Evolutionary conservation across 53 echinoderm and acorn worm species (phyloP).

Genomic region (Echinometra lucunter): DNA sequence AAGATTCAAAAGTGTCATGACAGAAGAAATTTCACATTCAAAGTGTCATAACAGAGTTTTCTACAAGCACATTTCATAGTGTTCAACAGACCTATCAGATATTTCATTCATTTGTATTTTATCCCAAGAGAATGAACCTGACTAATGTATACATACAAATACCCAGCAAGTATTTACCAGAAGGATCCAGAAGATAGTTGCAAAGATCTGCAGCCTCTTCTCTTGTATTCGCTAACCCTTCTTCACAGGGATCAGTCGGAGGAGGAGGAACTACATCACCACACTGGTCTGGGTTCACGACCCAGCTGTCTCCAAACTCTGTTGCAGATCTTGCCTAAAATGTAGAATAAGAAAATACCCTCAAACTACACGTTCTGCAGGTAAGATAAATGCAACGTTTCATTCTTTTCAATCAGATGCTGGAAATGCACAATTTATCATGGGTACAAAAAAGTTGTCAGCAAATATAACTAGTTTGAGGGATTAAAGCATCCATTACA

Average conservation of each 20-base stretch:
- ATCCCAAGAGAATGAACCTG: not conserved
- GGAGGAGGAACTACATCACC: conserved; percentile 18
- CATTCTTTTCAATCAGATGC: not conserved
- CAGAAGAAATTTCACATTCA: too few species aligned
- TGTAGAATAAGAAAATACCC: not conserved
- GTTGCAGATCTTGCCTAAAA: conserved; percentile 66
- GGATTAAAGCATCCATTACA: not conserved
- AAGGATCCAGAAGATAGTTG: conserved; percentile 22
- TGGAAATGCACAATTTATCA: not conserved
- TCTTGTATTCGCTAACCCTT: not conserved
- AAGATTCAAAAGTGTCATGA: too few species aligned
- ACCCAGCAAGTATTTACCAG: not conserved
- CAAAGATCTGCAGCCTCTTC: conserved; percentile 33
- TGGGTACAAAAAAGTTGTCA: not conserved
- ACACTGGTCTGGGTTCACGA: conserved; percentile 56
- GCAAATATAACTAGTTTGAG: not conserved
- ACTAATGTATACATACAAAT: not conserved
- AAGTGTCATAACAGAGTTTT: too few species aligned
- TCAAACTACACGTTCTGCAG: not conserved
- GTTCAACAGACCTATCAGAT: not conserved
- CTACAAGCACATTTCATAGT: not conserved
- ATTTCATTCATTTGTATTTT: not conserved
- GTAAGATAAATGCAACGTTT: not conserved
- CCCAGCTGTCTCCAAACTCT: conserved; percentile 83
- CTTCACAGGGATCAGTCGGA: conserved; percentile 72